phyloP scores from a whole-genome alignment of 2,888 invertebrate genomes.

The Stegana nigrithorax region DNA sequence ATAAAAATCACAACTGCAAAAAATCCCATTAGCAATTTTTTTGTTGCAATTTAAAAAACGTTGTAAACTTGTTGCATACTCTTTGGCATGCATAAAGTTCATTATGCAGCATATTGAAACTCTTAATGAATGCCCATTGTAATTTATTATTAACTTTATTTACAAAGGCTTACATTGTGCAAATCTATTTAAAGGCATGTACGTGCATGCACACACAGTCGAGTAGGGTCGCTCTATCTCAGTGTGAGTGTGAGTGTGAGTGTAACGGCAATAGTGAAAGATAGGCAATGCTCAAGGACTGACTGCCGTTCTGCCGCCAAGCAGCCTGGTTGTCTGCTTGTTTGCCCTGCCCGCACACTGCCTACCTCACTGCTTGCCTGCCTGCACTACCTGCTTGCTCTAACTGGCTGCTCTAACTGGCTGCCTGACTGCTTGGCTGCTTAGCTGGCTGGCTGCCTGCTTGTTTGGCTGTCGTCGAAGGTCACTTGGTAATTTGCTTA shows the following conservation, averaged over 20 bases:
- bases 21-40: background rate
- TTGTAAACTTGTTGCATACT: conserved; percentile 46
- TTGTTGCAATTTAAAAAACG: background rate
- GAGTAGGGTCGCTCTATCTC: no score
- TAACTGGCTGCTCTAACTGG: background rate
- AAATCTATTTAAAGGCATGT: conserved; percentile 33
- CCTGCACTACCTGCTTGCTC: background rate
- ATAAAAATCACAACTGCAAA: background rate
- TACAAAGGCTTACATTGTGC: conserved; percentile 33
- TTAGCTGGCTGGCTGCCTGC: conserved; percentile 9
- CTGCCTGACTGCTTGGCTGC: conserved; percentile 5
- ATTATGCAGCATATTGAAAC: conserved; percentile 13
- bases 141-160: conserved; percentile 56
- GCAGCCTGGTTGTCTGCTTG: conserved; percentile 7
- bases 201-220: background rate
- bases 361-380: no score
- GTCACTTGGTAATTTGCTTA: conserved; percentile 4
- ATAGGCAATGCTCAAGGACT: conserved; percentile 32
- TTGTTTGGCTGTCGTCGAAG: conserved; percentile 7
- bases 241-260: no score
- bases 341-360: no score
- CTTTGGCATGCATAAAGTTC: conserved; percentile 5
- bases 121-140: conserved; percentile 35
- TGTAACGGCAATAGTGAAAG: no score
- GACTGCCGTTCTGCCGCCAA: background rate